phyloP scores from a whole-genome alignment of 1,140 invertebrate species.

The Drosophila ananassae region DNA sequence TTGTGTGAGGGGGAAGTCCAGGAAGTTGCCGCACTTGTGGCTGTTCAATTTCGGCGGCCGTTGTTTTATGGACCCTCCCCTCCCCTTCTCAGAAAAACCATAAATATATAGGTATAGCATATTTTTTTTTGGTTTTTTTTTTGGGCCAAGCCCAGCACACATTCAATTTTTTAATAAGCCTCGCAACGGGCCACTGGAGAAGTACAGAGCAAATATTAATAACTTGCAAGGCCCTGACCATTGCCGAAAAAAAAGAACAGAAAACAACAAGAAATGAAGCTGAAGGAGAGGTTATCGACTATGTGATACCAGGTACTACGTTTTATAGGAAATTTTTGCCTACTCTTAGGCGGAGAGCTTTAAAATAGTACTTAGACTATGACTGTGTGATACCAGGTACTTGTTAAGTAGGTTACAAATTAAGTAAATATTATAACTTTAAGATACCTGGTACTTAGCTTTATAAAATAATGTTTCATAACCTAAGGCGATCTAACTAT shows the following conservation, averaged over 20 bases:
- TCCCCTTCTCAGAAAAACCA: slow-evolving; percentile 9
- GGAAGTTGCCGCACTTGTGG: slow-evolving; percentile 49
- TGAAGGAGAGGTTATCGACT: not conserved
- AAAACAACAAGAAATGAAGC: slow-evolving; percentile 25
- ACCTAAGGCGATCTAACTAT: not conserved
- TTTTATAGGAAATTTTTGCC: not conserved
- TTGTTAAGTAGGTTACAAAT: no score
- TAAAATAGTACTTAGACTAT: not conserved
- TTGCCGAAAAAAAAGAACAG: slow-evolving; percentile 32
- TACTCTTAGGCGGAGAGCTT: not conserved
- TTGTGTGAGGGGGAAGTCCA: not conserved
- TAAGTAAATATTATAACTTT: no score
- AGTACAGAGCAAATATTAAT: slow-evolving; percentile 82
- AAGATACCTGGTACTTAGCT: no score
- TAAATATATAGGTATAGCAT: slow-evolving; percentile 13
- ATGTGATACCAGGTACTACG: slow-evolving; percentile 1
- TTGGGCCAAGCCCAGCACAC: slow-evolving; percentile 51
- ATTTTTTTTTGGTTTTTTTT: slow-evolving; percentile 12
- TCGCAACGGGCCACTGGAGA: slow-evolving; percentile 48
- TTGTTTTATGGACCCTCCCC: slow-evolving; percentile 76
- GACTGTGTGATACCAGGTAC: not conserved
- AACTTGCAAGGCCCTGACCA: slow-evolving; percentile 76
- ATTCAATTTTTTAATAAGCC: slow-evolving; percentile 76
- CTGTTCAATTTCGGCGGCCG: slow-evolving; percentile 74
- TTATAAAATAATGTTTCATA: not conserved